Evolutionary conservation across 2,113 vertebrate genomes (phyloP).

Genomic region (Heloderma charlesbogerti): DNA sequence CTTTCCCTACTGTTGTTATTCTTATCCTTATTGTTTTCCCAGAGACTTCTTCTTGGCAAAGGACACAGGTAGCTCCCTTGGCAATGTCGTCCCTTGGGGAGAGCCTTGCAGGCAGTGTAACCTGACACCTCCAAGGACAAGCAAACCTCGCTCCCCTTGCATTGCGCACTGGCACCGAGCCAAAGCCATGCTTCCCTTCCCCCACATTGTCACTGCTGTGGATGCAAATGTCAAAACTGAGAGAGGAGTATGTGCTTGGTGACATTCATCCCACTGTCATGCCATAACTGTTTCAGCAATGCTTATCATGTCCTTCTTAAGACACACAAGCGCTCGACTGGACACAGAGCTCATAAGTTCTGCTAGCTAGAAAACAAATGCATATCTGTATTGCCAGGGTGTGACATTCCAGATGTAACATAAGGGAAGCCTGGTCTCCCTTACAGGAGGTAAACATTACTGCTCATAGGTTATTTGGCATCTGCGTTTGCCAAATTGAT

Average conservation of each 20-base stretch:
- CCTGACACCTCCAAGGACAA: neutral
- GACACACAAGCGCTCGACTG: conserved; percentile 56
- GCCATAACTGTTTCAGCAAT: conserved; percentile 54
- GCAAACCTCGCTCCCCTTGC: conserved; percentile 39
- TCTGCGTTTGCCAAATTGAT: neutral
- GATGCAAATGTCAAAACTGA: conserved; percentile 14
- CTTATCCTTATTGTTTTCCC: neutral
- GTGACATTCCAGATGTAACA: neutral
- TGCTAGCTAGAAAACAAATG: conserved; percentile 8
- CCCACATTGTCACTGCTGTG: neutral
- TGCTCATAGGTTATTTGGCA: neutral
- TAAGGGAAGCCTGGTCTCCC: neutral
- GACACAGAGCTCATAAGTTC: conserved; percentile 43
- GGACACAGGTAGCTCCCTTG: neutral
- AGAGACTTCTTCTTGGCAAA: conserved; percentile 11
- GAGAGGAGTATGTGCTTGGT: conserved; percentile 24
- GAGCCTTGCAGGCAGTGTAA: conserved; percentile 22
- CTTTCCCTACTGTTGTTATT: neutral
- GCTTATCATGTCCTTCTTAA: conserved; percentile 45
- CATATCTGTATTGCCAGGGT: neutral
- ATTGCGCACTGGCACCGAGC: conserved; percentile 36
- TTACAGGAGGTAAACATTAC: neutral
- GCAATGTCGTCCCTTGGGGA: neutral
- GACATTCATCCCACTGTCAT: conserved; percentile 53
- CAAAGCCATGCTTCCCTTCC: conserved; percentile 1